Conservation (phyloP, 2,888 invertebrate species). For the Cerastis leucographa region DNA sequence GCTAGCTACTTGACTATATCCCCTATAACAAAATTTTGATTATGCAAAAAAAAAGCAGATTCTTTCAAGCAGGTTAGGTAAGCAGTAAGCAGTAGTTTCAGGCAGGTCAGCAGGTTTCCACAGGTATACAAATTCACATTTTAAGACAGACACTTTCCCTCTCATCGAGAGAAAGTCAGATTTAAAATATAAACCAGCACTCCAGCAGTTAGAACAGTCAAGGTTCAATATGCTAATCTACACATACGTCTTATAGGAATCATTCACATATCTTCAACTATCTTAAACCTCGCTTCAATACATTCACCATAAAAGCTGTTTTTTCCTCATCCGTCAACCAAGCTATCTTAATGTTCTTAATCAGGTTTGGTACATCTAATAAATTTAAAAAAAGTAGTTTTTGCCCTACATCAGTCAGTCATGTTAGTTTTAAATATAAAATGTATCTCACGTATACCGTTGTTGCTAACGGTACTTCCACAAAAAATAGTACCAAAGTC, state of each 20-base stretch:
- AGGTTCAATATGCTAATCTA: no score
- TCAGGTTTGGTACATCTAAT: conserved; percentile 46
- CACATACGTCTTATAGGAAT: neutral
- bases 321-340: conserved; percentile 13
- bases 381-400: conserved; percentile 47
- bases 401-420: conserved; percentile 59
- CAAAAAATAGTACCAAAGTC: conserved; percentile 50
- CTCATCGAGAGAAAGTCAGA: neutral
- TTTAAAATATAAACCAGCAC: no score
- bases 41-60: no score
- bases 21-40: no score
- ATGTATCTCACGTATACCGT: conserved; percentile 54
- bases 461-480: conserved; percentile 60
- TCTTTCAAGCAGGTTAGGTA: no score
- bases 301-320: neutral
- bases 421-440: conserved; percentile 29
- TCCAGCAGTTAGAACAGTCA: no score
- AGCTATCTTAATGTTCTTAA: conserved; percentile 10
- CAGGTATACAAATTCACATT: no score
- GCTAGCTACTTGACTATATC: no score
- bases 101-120: no score
- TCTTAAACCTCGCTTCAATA: neutral
- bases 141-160: neutral
- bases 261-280: no score
- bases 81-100: no score